A percentile compares a stretch with the other conserved stretches of the same genome.
Conservation (phyloP, 2,797 vertebrate genomes). For the Agapornis canus region DNA sequence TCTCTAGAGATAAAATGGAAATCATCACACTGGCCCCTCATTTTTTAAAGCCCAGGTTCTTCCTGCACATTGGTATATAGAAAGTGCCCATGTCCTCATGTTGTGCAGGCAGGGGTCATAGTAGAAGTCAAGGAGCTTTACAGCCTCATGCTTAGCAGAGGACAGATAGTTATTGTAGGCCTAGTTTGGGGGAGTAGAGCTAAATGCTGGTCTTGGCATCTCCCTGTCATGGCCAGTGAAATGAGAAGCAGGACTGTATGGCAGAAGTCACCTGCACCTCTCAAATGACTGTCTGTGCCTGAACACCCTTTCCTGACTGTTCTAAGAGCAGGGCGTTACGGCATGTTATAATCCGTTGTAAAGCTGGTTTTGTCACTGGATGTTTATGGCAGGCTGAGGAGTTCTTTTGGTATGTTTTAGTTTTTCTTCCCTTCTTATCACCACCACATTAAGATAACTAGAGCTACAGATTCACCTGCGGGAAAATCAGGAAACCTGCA, state of each 20-base stretch:
- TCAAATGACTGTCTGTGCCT: not conserved
- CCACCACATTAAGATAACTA: not conserved
- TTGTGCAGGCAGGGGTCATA: not conserved
- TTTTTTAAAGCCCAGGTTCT: not conserved
- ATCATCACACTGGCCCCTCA: not conserved
- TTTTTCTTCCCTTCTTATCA: not conserved
- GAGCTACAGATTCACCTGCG: not conserved
- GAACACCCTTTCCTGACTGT: not conserved
- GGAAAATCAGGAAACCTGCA: not conserved
- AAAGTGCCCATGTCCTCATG: not conserved
- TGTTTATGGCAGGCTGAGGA: not conserved
- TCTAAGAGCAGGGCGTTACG: not conserved
- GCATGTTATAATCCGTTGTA: not conserved
- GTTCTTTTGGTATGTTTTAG: not conserved
- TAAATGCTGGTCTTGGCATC: not conserved
- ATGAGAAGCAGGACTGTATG: not conserved
- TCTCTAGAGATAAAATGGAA: not conserved
- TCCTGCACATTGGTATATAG: accelerated
- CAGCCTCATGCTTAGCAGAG: not conserved
- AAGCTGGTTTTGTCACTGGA: not conserved
- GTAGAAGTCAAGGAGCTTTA: not conserved
- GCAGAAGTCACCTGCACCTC: not conserved
- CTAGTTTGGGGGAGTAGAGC: not conserved
- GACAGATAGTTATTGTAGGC: not conserved
- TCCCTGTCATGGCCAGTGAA: not conserved